Evolutionary conservation across 2,888 invertebrate species (phyloP), one percentile per base, ranked within the genome.

Genomic region (Hydropsyche betteni): DNA sequence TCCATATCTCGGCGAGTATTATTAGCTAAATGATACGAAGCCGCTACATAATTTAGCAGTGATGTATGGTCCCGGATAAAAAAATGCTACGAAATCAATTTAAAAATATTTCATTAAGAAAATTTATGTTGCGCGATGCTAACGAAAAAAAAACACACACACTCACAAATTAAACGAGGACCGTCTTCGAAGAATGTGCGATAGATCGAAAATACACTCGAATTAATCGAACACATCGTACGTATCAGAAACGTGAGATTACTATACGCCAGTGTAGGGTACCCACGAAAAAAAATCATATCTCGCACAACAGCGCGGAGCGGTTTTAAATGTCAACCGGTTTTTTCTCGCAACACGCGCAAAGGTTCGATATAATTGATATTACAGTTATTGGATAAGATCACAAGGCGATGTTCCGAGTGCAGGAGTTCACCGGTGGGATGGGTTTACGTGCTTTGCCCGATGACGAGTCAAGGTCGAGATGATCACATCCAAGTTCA

Each of bases 321-420:
- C 34, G 64, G 64, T 64, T 64, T 64, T 64, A 64, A 64, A 64
- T 64, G 64, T 64, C 64, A 64, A 64, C 64, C 64, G 36, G 64
- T 64, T 61, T 33, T 61, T 61, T 61, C 16, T 55, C n/a, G 55
- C 68, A 24, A 68, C 58, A n/a, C 70, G 33, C 51, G 70, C 70
- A 70, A 70, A 70, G 70, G 70, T 70, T 34, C 70, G 14, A 50
- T 50, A 72, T 72, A 72, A 72, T 72, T 72, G 72, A 72, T 72
- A 72, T 72, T 72, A 72, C 72, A 72, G 72, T 72, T 72, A 72
- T 38, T n/a, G 61, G 61, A 24, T 33, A 64, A 64, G 64, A 64
- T 64, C 64, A 64, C 34, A 64, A 33, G 64, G 8, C 36, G 6
- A 33, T 33, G 64, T 64, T 44, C 44, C 44, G 44, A 44, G 44